phyloP scores from a whole-genome alignment of 2,797 vertebrate genomes.

The Myotis pilosus region DNA sequence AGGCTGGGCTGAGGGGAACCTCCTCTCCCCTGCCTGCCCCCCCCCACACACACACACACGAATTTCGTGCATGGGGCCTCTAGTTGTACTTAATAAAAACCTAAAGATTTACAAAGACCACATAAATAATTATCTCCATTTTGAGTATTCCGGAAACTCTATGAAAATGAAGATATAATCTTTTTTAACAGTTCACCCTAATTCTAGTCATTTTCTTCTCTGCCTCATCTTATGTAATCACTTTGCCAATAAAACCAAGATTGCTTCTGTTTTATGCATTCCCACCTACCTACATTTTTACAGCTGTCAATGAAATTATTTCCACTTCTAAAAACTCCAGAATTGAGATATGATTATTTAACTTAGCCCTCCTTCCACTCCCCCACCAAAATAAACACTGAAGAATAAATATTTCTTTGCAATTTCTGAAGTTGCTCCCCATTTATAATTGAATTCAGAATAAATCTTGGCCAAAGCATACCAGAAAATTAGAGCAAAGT shows the following conservation, averaged over 20 bases:
- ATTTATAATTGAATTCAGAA: slow-evolving; percentile 24
- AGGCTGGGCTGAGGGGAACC: too few species aligned
- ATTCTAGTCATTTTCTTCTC: neutral
- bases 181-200: neutral
- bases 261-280: neutral
- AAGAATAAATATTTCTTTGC: neutral
- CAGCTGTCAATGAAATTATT: slow-evolving; percentile 73
- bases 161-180: neutral
- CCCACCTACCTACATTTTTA: neutral
- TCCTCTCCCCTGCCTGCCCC: too few species aligned
- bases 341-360: neutral
- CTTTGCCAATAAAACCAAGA: neutral
- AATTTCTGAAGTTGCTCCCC: neutral
- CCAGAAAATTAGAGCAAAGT: slow-evolving; percentile 5
- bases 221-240: neutral
- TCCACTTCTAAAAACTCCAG: slow-evolving; percentile 48
- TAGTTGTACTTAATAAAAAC: neutral
- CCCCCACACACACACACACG: too few species aligned
- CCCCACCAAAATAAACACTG: neutral
- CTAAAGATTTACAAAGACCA: neutral
- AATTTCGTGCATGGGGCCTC: too few species aligned
- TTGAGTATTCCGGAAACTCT: neutral
- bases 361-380: neutral
- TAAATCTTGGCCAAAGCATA: slow-evolving; percentile 39
- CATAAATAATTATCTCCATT: slow-evolving; percentile 35